Percentiles rank a stretch among this genome's conserved stretches.
Evolutionary conservation across 2,888 invertebrate species (phyloP).

Genomic region (Hypselothyrea guttata): DNA sequence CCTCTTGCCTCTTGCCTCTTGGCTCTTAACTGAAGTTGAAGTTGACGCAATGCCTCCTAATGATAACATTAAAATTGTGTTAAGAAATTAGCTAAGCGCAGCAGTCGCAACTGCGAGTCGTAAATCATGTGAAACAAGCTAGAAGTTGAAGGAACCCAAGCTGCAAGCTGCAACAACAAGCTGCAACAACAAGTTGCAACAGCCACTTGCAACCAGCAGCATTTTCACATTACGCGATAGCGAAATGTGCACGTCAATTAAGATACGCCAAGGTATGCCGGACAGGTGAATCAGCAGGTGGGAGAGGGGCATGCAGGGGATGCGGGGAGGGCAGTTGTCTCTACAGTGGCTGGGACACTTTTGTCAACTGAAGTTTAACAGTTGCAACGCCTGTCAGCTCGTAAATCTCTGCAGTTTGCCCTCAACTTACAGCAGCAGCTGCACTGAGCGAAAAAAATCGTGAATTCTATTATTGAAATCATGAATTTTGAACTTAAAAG

Average conservation of each 20-base stretch:
- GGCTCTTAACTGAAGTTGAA: no score
- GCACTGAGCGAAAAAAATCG: no score
- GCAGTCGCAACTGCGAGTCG: slow-evolving; percentile 49
- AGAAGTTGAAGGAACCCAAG: slow-evolving; percentile 9
- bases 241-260: slow-evolving; percentile 78
- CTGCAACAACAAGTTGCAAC: slow-evolving; percentile 10
- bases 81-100: slow-evolving; percentile 70
- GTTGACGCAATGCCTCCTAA: slow-evolving; percentile 70
- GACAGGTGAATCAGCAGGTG: slow-evolving; percentile 68
- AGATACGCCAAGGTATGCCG: slow-evolving; percentile 74
- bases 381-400: slow-evolving; percentile 78
- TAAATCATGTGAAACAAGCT: slow-evolving; percentile 61
- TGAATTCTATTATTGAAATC: no score
- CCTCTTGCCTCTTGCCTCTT: no score
- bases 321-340: slow-evolving; percentile 25
- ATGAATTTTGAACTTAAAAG: no score
- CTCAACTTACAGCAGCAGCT: not conserved
- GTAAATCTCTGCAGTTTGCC: slow-evolving; percentile 67
- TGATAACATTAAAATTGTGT: slow-evolving; percentile 76
- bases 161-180: slow-evolving; percentile 6
- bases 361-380: slow-evolving; percentile 75
- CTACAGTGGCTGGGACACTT: slow-evolving; percentile 62
- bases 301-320: slow-evolving; percentile 10
- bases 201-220: slow-evolving; percentile 46
- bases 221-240: slow-evolving; percentile 77